Base-by-base conservation (phyloP, 1,140 invertebrate species). In the Hesperophylax magnus region DNA sequence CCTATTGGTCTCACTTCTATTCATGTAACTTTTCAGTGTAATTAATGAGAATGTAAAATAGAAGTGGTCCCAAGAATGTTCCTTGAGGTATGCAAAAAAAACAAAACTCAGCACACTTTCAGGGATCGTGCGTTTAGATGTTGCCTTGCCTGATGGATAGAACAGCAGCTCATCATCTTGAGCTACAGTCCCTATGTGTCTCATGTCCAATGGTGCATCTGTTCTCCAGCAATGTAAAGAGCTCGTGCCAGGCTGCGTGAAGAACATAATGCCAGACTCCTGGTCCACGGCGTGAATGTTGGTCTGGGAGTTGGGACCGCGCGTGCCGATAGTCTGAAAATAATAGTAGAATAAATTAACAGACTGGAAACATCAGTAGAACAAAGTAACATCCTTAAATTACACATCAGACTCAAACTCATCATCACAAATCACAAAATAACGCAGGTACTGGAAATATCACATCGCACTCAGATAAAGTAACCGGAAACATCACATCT, bases 141-240 rank as follows among this genome's bases (percentile, higher is more conserved):
- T 47, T 47, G 39, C 3, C 69, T 20, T 17, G 88, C 92, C 92
- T 78, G 91, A 91, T 31, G 94, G 93, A 88, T 95, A 95, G 81
- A 94, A 92, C 80, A 95, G 87, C 2, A 85, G 88, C 56, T 88
- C 84, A 8, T 87, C 87, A 84, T 95, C 91, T 77, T 91, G 86
- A 0, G 90, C 92, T 1, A 95, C 85, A 14, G 91, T 87, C 1
- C 88, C 92, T 24, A 95, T 86, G 85, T 92, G 93, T 8, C 90
- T 86, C 2, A 90, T 86, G 15, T 86, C 88, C 7, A 94, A 87
- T 1, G 90, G 85, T 34, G 84, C 87, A 0, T 86, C 88, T 0
- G 90, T 92, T 81, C 94, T 93, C 94, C 94, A 95, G 82, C 94
- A 95, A 2, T 93, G 92, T 0, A 95, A 87, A 0, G 92, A 93